phyloP scores from a whole-genome alignment of 2,888 invertebrate species.

The Galeruca laticollis region DNA sequence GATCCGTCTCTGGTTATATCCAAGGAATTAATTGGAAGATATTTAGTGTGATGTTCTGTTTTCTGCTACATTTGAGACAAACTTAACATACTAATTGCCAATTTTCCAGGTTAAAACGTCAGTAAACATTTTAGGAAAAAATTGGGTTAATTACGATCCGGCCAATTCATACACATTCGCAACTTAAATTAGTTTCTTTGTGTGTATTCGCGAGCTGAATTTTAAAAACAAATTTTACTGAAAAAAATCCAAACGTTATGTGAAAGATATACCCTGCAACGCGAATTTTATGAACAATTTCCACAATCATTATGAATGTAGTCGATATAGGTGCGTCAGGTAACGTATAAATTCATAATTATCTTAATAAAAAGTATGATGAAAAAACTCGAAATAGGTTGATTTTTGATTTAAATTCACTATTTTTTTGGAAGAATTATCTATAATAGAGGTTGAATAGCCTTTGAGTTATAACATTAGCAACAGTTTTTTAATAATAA shows the following conservation, averaged over 20 bases:
- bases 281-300: background rate
- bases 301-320: too few species aligned
- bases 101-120: slow-evolving; percentile 31
- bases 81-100: slow-evolving; percentile 36
- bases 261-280: background rate
- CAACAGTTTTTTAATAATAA: too few species aligned
- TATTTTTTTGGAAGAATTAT: too few species aligned
- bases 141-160: slow-evolving; percentile 34
- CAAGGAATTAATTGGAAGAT: slow-evolving; percentile 29
- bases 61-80: slow-evolving; percentile 52
- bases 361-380: too few species aligned
- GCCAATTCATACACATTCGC: slow-evolving; percentile 23
- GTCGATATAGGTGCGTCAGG: too few species aligned
- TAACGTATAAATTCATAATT: too few species aligned
- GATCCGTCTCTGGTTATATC: background rate
- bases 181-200: slow-evolving; percentile 18
- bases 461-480: too few species aligned
- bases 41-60: background rate
- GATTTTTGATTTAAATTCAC: too few species aligned
- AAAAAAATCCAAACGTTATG: background rate
- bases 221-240: background rate
- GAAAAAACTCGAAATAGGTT: too few species aligned
- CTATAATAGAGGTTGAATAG: too few species aligned
- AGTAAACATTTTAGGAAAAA: slow-evolving; percentile 34
- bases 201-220: slow-evolving; percentile 12